Conservation (phyloP, 2,113 vertebrate species). For the Takifugu bimaculatus region DNA sequence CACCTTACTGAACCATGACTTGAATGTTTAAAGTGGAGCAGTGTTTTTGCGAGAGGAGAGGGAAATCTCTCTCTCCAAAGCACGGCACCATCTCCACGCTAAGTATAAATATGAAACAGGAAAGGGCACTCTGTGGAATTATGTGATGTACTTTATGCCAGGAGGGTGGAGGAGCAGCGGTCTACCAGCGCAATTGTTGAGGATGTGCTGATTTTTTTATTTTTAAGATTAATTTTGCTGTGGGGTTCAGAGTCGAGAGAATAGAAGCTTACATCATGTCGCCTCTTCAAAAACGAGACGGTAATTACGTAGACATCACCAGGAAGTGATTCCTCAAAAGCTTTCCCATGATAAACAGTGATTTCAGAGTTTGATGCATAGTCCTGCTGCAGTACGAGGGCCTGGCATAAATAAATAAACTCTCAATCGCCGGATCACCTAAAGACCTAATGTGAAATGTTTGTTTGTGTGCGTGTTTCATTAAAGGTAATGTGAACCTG, state of each 20-base stretch:
- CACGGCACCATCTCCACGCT: slow-evolving; percentile 40
- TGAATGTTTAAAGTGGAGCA: slow-evolving; percentile 69
- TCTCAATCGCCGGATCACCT: slow-evolving; percentile 64
- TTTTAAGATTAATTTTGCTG: slow-evolving; percentile 19
- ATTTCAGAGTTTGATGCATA: slow-evolving; percentile 49
- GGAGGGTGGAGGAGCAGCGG: background rate
- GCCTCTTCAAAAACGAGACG: background rate
- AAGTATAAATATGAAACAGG: slow-evolving; percentile 68
- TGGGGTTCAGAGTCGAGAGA: slow-evolving; percentile 2
- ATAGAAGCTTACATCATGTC: background rate
- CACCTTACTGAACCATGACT: slow-evolving; percentile 71
- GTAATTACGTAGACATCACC: slow-evolving; percentile 20
- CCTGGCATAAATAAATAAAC: slow-evolving; percentile 68
- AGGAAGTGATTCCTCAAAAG: slow-evolving; percentile 21
- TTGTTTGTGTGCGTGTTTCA: slow-evolving; percentile 40
- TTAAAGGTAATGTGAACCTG: slow-evolving; percentile 48
- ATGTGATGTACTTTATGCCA: slow-evolving; percentile 25
- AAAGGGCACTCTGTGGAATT: slow-evolving; percentile 40
- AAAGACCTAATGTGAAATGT: slow-evolving; percentile 43
- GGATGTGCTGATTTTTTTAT: slow-evolving; percentile 27
- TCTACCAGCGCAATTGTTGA: background rate
- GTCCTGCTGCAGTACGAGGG: slow-evolving; percentile 16
- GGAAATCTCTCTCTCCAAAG: slow-evolving; percentile 59
- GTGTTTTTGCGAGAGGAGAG: slow-evolving; percentile 54
- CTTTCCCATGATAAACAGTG: slow-evolving; percentile 7